A percentile compares a stretch with the other conserved stretches of the same genome.
These are phyloP conservation scores for Varecia variegata DNA, from an alignment of 2,797 vertebrate species.

Conservation along the genomic window DNA sequence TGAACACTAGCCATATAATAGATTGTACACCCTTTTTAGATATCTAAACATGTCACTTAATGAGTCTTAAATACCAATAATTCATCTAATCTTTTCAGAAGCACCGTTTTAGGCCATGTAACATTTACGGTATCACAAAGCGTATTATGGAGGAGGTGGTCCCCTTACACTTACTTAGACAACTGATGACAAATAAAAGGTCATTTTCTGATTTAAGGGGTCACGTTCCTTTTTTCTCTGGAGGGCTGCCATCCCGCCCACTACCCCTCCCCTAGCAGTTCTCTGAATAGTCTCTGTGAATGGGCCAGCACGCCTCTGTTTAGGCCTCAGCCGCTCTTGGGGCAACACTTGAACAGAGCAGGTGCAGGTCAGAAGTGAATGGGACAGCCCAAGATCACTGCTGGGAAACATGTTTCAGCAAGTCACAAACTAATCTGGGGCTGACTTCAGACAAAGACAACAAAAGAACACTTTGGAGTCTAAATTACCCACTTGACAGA, in stretches of 20 bases:
- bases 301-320: constrained; percentile 64
- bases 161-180: constrained; percentile 78
- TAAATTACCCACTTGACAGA: constrained; percentile 59
- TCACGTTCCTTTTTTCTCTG: constrained; percentile 81
- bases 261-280: constrained; percentile 68
- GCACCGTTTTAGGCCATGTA: constrained; percentile 73
- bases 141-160: constrained; percentile 82
- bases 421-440: constrained; percentile 30
- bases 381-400: background rate
- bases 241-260: constrained; percentile 73
- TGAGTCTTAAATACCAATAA: constrained; percentile 73
- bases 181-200: constrained; percentile 83
- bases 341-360: constrained; percentile 71
- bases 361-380: constrained; percentile 67
- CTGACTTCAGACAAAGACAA: constrained; percentile 35
- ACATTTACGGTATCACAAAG: constrained; percentile 78
- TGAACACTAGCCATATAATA: background rate
- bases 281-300: constrained; percentile 77
- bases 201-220: constrained; percentile 84
- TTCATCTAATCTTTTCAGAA: constrained; percentile 81
- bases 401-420: background rate
- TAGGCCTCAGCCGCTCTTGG: constrained; percentile 46
- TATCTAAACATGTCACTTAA: constrained; percentile 60
- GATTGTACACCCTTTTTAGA: constrained; percentile 10
- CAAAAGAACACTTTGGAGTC: constrained; percentile 51